Evolutionary conservation across 2,888 invertebrate genomes (phyloP).

Genomic region (Nomada ruficornis): DNA sequence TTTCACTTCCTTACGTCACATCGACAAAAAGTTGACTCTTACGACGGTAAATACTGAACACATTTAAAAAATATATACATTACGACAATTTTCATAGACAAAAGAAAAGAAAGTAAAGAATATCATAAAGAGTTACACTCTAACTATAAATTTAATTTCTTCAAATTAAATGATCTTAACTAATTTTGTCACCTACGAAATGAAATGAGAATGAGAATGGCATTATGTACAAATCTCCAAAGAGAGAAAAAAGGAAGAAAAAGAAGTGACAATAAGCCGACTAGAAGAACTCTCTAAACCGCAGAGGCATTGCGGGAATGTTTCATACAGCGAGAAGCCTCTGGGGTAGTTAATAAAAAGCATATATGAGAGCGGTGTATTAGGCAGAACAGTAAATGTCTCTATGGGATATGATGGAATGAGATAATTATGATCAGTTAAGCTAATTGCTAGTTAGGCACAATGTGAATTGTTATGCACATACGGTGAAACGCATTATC

Average conservation of each 20-base stretch:
- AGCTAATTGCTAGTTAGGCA: slow-evolving; percentile 47
- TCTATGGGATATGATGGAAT: slow-evolving; percentile 55
- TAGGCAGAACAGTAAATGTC: slow-evolving; percentile 78
- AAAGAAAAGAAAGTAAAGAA: not conserved
- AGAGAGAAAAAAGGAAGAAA: not conserved
- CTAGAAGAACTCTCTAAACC: slow-evolving; percentile 15
- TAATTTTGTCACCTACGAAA: slow-evolving; percentile 40
- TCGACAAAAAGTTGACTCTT: slow-evolving; percentile 51
- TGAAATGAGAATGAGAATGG: slow-evolving; percentile 45
- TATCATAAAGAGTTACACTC: not conserved
- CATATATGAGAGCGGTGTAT: slow-evolving; percentile 81
- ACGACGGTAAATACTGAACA: slow-evolving; percentile 25
- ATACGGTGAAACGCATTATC: slow-evolving; percentile 35
- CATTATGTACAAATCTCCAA: slow-evolving; percentile 45
- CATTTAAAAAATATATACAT: not conserved
- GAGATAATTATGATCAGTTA: slow-evolving; percentile 44
- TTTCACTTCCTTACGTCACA: slow-evolving; percentile 45
- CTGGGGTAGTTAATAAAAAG: slow-evolving; percentile 65
- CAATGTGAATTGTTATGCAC: slow-evolving; percentile 39
- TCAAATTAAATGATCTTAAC: slow-evolving; percentile 24
- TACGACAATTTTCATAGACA: not conserved
- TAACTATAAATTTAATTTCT: slow-evolving; percentile 12
- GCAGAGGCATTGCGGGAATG: slow-evolving; percentile 34
- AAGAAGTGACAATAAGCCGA: slow-evolving; percentile 18
- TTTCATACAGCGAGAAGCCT: slow-evolving; percentile 34